Base-by-base conservation (phyloP, 2,113 vertebrate species). In the Phylloscopus trochilus region DNA sequence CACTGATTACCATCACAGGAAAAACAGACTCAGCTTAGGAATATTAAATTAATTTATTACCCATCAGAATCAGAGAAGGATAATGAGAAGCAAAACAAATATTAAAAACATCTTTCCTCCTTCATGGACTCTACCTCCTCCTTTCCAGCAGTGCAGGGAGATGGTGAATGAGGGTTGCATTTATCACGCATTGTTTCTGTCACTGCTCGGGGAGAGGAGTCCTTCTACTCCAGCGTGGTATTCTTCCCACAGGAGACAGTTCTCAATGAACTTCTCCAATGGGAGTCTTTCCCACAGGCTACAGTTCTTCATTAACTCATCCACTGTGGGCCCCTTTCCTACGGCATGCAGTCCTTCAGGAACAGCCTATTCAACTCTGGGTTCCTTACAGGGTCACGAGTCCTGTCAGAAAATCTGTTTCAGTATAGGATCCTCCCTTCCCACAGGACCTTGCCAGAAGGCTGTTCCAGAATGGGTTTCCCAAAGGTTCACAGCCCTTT, bases 211-310 rank as follows among this genome's bases (percentile, higher is more conserved):
- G 22, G 4, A 49, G 4, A 49, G 16, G 22, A 76, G 35, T 55
- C 35, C 35, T 62, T 62, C 24, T 76, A 17, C 9, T 62, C 14
- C 63, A 69, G 17, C 0, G 0, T 0, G 1, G 11, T 13, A 37
- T 46, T 39, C 13, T 21, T 59, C 21, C 15, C 27, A 66, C 5
- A 37, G 12, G 44, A 81, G 33, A 37, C 7, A 58, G 19, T n/a
- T 52, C 27, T 59, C 27, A 23, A 24, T 31, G 1, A 73, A 37
- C 6, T 46, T 33, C 23, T 67, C 19, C 19, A 46, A 1, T 11
- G 8, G 15, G 19, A 44, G 33, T 37, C 44, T 44, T 52, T 59
- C 60, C 23, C 52, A 59, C 13, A 51, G 22, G 10, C 52, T 51
- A 33, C 51, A 52, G 39, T 37, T 46, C 44, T 46, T n/a, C 53